These are phyloP conservation scores for Orius insidiosus DNA, from an alignment of 1,140 invertebrate species.

Conservation along the genomic window DNA sequence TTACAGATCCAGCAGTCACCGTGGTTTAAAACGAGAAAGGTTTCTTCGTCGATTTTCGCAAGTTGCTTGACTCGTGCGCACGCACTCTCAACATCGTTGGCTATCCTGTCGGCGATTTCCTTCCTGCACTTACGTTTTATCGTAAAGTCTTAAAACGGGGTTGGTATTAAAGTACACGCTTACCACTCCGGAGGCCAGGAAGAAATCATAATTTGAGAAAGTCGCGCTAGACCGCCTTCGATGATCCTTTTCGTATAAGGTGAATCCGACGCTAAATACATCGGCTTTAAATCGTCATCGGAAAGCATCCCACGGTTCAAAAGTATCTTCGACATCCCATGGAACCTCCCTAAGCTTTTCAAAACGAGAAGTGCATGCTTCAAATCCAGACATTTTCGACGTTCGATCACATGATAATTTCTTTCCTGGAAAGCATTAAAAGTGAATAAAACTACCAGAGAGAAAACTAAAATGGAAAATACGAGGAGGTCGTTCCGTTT, in stretches of 20 bases:
- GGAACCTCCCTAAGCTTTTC: slow-evolving; percentile 5
- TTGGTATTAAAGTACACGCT: neutral
- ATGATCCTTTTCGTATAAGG: neutral
- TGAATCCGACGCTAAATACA: neutral
- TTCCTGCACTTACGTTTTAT: neutral
- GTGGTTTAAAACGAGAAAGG: slow-evolving; percentile 10
- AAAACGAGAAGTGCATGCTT: neutral
- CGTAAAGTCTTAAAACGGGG: too few species aligned
- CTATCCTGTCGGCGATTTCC: neutral
- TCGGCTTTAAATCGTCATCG: slow-evolving; percentile 6
- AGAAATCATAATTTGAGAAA: neutral
- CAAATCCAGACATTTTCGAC: neutral
- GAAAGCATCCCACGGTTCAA: neutral
- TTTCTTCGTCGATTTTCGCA: neutral
- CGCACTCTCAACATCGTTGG: neutral
- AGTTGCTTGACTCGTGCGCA: neutral
- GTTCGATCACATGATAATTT: neutral
- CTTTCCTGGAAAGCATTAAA: neutral
- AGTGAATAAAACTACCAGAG: neutral
- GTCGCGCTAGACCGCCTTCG: neutral
- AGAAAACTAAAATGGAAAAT: too few species aligned
- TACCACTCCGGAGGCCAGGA: slow-evolving; percentile 4
- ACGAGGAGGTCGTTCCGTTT: neutral
- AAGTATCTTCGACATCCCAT: slow-evolving; percentile 2
- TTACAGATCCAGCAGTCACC: slow-evolving; percentile 10